Evolutionary conservation across 2,797 vertebrate species (phyloP).

Genomic region (Lindbergichthys nudifrons): DNA sequence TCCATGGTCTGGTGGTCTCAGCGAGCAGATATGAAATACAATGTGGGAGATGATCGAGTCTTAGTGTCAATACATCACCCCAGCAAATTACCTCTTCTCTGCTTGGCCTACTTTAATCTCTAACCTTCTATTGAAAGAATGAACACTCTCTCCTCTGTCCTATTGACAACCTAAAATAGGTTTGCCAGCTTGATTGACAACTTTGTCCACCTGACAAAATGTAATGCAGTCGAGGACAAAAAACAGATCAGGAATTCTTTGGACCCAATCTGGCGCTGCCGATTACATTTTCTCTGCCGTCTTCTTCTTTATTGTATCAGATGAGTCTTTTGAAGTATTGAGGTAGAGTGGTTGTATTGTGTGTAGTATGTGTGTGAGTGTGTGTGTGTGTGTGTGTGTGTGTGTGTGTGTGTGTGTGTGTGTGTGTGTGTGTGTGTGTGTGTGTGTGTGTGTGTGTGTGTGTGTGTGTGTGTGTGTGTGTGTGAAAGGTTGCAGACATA

Average conservation of each 20-base stretch:
- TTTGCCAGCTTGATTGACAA: constrained; percentile 88
- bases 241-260: constrained; percentile 83
- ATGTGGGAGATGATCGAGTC: constrained; percentile 80
- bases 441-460: no score
- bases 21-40: constrained; percentile 72
- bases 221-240: constrained; percentile 82
- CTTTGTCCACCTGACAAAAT: constrained; percentile 87
- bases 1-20: constrained; percentile 45
- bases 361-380: constrained; percentile 18
- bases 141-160: constrained; percentile 79
- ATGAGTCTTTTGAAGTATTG: constrained; percentile 75
- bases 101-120: constrained; percentile 87
- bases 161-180: constrained; percentile 86
- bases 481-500: constrained; percentile 53
- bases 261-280: constrained; percentile 83
- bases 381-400: constrained; percentile 25
- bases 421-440: no score
- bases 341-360: constrained; percentile 67
- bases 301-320: constrained; percentile 81
- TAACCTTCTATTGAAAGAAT: constrained; percentile 81
- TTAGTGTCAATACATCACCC: constrained; percentile 84
- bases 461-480: background rate
- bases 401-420: no score
- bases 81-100: constrained; percentile 84
- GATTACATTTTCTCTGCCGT: constrained; percentile 81